A percentile compares a stretch with the other conserved stretches of the same genome.
These are phyloP conservation scores for Leucoma salicis DNA, from an alignment of 2,888 invertebrate genomes.

Conservation along the genomic window DNA sequence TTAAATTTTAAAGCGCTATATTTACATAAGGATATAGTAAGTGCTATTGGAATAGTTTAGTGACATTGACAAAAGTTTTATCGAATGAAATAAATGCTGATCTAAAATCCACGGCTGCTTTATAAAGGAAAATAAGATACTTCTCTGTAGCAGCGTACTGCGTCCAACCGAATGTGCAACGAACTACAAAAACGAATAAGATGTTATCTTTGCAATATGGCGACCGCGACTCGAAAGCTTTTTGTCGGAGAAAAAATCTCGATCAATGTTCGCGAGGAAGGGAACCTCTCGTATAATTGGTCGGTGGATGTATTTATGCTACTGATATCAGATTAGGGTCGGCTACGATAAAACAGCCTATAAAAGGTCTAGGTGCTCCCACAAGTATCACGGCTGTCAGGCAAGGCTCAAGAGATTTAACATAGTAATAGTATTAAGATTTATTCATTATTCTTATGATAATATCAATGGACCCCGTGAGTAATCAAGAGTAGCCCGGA, in stretches of 20 bases:
- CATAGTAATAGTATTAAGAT: no score
- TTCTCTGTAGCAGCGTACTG: slow-evolving; percentile 48
- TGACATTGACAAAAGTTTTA: slow-evolving; percentile 9
- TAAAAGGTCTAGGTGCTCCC: slow-evolving; percentile 38
- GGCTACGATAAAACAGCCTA: slow-evolving; percentile 31
- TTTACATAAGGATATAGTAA: no score
- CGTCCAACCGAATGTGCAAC: slow-evolving; percentile 46
- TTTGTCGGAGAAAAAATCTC: slow-evolving; percentile 58
- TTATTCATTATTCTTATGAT: no score
- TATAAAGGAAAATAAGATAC: slow-evolving; percentile 32
- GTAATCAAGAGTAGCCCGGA: no score
- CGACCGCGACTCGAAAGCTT: slow-evolving; percentile 51
- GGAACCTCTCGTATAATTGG: slow-evolving; percentile 64
- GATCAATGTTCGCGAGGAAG: slow-evolving; percentile 70
- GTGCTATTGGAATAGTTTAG: no score
- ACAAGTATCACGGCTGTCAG: slow-evolving; percentile 13
- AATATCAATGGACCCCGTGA: no score
- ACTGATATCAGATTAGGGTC: slow-evolving; percentile 47
- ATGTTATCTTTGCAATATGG: slow-evolving; percentile 65
- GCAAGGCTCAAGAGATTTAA: neutral
- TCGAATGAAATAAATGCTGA: slow-evolving; percentile 19
- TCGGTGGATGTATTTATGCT: slow-evolving; percentile 59
- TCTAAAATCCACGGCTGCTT: slow-evolving; percentile 18
- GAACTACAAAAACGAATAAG: slow-evolving; percentile 56
- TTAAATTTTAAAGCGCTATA: no score